Conservation (phyloP, 2,113 vertebrate species). For the Pelmatolapia mariae region DNA sequence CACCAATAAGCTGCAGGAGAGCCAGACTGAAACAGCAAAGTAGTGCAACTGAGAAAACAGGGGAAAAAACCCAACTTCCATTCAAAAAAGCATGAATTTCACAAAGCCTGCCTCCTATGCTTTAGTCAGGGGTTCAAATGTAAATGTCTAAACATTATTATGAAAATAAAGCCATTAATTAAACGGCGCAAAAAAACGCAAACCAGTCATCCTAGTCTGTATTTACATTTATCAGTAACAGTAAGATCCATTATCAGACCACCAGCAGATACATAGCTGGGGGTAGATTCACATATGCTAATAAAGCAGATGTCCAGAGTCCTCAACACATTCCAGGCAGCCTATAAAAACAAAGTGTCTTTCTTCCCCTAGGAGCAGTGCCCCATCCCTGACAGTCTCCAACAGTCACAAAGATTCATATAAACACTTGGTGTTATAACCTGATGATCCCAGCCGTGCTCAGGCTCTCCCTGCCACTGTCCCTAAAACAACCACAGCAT, state of each 20-base stretch:
- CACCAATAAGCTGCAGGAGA: conserved; percentile 57
- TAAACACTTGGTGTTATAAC: conserved; percentile 35
- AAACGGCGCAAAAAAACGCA: not conserved
- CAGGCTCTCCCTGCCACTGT: not conserved
- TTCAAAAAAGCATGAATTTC: not conserved
- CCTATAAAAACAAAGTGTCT: conserved; percentile 72
- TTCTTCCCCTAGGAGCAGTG: conserved; percentile 44
- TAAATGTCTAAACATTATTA: not conserved
- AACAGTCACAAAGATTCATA: conserved; percentile 27
- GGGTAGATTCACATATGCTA: conserved; percentile 69
- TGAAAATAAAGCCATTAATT: not conserved
- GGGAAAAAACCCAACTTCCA: accelerated
- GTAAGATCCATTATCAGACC: conserved; percentile 60
- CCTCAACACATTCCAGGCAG: conserved; percentile 68
- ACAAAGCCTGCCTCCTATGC: not conserved
- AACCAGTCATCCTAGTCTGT: not conserved
- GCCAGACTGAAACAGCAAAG: conserved; percentile 9
- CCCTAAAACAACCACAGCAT: not conserved
- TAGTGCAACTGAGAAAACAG: not conserved
- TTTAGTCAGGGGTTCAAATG: not conserved
- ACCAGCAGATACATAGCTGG: conserved; percentile 66
- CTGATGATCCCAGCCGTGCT: not conserved
- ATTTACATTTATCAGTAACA: conserved; percentile 24
- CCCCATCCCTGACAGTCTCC: conserved; percentile 37
- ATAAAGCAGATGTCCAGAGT: conserved; percentile 74